Conservation (phyloP, 2,113 vertebrate genomes). For the Calyptomena viridis region DNA sequence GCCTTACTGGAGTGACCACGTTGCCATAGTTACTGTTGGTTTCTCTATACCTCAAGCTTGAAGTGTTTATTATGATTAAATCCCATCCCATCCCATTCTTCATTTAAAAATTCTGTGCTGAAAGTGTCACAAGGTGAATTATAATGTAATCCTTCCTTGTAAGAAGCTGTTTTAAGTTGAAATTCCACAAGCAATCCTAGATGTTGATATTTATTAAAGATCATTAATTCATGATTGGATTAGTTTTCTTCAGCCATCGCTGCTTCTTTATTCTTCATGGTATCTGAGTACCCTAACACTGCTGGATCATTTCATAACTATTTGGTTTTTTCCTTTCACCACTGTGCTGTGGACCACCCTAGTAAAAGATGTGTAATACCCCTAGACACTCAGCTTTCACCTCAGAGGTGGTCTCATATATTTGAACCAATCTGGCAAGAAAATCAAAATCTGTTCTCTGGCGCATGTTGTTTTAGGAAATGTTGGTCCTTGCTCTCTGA, state of each 20-base stretch:
- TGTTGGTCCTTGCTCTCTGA: background rate
- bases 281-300: background rate
- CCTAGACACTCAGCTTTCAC: background rate
- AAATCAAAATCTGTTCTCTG: background rate
- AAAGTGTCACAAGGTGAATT: background rate
- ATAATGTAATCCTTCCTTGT: background rate
- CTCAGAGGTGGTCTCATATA: background rate
- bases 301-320: background rate
- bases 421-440: background rate
- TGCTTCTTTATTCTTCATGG: background rate
- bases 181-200: background rate
- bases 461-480: background rate
- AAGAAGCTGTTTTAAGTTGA: background rate
- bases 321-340: background rate
- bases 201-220: background rate
- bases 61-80: constrained; percentile 68
- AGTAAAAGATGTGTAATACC: background rate
- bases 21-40: constrained; percentile 79
- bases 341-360: background rate
- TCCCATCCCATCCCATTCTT: background rate
- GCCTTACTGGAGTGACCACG: constrained; percentile 71
- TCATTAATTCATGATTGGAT: background rate
- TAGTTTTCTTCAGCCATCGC: background rate
- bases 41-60: constrained; percentile 61
- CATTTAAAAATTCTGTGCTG: background rate